These are phyloP conservation scores for Cyphomyrmex costatus DNA, from an alignment of 1,140 invertebrate genomes.

Conservation along the genomic window DNA sequence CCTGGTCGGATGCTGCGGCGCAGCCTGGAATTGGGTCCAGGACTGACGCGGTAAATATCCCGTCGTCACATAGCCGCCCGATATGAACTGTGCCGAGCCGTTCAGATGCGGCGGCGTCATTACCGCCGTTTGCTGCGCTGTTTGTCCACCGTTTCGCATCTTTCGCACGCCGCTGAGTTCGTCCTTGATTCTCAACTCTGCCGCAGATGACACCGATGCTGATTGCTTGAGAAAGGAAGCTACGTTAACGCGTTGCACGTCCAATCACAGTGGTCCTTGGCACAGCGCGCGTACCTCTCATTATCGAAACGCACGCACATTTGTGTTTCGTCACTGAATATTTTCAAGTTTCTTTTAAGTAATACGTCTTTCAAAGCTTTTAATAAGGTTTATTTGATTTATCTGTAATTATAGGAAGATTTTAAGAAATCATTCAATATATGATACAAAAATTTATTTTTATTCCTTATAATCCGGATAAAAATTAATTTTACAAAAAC, in stretches of 20 bases:
- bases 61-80: conserved; percentile 81
- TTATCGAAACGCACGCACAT: conserved; percentile 29
- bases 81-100: conserved; percentile 85
- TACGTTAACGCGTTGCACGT: conserved; percentile 29
- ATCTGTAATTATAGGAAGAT: background rate
- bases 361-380: background rate
- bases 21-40: conserved; percentile 81
- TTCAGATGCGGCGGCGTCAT: conserved; percentile 85
- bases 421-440: background rate
- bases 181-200: conserved; percentile 19
- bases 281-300: conserved; percentile 24
- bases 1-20: conserved; percentile 66
- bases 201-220: conserved; percentile 7
- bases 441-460: background rate
- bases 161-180: conserved; percentile 32
- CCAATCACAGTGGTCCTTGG: conserved; percentile 19
- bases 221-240: conserved; percentile 31
- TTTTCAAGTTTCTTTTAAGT: background rate
- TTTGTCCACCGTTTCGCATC: conserved; percentile 85
- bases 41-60: conserved; percentile 83
- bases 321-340: background rate
- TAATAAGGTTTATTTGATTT: background rate
- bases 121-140: conserved; percentile 83
- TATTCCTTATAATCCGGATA: background rate
- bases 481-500: conserved; percentile 5